phyloP scores from a whole-genome alignment of 2,888 invertebrate species.

The Heliconius aoede region DNA sequence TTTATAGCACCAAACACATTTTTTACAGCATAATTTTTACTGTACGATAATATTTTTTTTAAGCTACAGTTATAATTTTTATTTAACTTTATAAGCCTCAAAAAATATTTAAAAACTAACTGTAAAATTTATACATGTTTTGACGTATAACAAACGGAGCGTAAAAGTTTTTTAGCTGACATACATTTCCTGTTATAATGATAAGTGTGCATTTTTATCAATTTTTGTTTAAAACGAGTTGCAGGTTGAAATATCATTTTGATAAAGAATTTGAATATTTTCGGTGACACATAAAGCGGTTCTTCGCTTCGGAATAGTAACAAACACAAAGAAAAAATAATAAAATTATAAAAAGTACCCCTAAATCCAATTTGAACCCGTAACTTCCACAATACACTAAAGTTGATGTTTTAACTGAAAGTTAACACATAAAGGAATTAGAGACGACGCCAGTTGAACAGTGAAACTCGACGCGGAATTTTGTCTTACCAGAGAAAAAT shows the following conservation, averaged over 20 bases:
- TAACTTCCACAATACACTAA: background rate
- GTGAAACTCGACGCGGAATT: background rate
- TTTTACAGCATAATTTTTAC: no score
- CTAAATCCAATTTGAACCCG: background rate
- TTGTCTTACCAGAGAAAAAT: background rate
- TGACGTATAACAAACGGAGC: constrained; percentile 57
- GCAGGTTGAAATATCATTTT: background rate
- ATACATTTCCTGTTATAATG: constrained; percentile 55
- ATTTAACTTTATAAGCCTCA: background rate
- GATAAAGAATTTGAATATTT: background rate
- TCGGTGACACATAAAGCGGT: background rate
- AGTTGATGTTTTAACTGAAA: background rate
- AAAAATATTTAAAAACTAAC: constrained; percentile 20
- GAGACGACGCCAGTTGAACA: no score
- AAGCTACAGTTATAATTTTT: background rate
- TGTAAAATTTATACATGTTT: constrained; percentile 52
- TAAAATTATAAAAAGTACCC: background rate
- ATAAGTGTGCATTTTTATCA: constrained; percentile 34
- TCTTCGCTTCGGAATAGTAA: background rate
- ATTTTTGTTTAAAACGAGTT: constrained; percentile 22
- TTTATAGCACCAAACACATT: no score
- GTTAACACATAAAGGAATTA: background rate
- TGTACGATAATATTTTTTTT: background rate
- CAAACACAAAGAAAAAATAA: no score
- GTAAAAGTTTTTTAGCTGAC: constrained; percentile 55